These are phyloP conservation scores for Agapornis canus DNA, from an alignment of 2,797 vertebrate species.

Conservation along the genomic window DNA sequence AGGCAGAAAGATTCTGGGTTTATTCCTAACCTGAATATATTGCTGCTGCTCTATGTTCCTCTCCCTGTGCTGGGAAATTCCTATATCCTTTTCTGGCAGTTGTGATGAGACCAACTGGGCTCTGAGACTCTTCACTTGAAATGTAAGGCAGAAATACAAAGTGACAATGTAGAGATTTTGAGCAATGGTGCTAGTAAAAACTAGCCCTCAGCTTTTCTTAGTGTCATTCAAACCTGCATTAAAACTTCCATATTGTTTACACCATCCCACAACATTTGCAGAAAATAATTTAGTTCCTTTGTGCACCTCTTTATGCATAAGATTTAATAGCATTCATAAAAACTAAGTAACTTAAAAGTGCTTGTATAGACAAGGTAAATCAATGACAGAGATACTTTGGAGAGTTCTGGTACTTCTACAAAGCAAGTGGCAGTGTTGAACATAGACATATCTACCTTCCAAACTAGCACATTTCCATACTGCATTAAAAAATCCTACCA, in stretches of 20 bases:
- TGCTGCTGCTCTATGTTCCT: not conserved
- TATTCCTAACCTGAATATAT: not conserved
- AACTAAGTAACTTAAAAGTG: not conserved
- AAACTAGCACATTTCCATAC: not conserved
- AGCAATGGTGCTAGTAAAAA: not conserved
- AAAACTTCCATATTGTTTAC: not conserved
- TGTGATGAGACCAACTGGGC: not conserved
- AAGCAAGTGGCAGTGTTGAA: not conserved
- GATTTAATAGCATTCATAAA: not conserved
- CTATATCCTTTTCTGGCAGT: rapidly evolving
- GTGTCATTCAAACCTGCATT: not conserved
- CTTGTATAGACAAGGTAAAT: not conserved
- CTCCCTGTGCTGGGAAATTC: not conserved
- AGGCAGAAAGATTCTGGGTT: not conserved
- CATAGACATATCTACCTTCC: not conserved
- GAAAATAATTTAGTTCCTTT: not conserved
- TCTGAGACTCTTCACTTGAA: not conserved
- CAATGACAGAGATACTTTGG: not conserved
- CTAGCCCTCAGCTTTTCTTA: not conserved
- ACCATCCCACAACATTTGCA: not conserved
- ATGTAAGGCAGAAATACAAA: not conserved
- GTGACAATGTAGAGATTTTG: not conserved
- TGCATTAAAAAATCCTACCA: not conserved
- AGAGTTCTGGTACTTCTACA: not conserved
- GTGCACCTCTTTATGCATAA: not conserved